A percentile compares a stretch with the other conserved stretches of the same genome.
These are phyloP conservation scores for Ormyrus nitidulus DNA, from an alignment of 2,888 invertebrate genomes.

Conservation along the genomic window DNA sequence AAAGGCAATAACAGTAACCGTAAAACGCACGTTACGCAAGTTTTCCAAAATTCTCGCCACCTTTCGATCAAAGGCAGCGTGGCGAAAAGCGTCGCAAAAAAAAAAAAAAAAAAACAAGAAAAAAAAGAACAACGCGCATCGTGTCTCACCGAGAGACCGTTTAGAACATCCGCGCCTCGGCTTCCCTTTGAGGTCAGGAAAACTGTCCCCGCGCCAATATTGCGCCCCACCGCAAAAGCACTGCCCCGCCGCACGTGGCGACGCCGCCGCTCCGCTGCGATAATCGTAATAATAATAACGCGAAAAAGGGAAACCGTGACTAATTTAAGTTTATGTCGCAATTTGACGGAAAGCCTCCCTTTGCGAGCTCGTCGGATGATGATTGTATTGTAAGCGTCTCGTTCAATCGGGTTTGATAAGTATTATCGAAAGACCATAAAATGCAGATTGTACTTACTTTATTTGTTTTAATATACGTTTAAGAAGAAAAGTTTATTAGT, in stretches of 20 bases:
- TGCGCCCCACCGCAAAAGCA: neutral
- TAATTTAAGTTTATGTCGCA: slow-evolving; percentile 46
- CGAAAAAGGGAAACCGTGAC: slow-evolving; percentile 26
- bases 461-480: no score
- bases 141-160: slow-evolving; percentile 25
- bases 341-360: slow-evolving; percentile 7
- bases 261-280: neutral
- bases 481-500: no score
- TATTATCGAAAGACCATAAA: no score
- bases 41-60: slow-evolving; percentile 36
- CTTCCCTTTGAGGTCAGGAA: slow-evolving; percentile 22
- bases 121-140: slow-evolving; percentile 8
- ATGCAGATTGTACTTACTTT: no score
- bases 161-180: slow-evolving; percentile 38
- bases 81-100: slow-evolving; percentile 7
- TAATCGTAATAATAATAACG: slow-evolving; percentile 17
- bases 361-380: no score
- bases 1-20: slow-evolving; percentile 41
- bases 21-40: slow-evolving; percentile 13
- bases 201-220: no score
- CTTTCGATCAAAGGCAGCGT: neutral
- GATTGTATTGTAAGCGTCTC: no score
- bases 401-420: no score
- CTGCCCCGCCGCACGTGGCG: slow-evolving; percentile 15
- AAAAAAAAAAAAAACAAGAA: slow-evolving; percentile 22